phyloP scores from a whole-genome alignment of 1,140 invertebrate genomes.

The Apocrypta bakeri region DNA sequence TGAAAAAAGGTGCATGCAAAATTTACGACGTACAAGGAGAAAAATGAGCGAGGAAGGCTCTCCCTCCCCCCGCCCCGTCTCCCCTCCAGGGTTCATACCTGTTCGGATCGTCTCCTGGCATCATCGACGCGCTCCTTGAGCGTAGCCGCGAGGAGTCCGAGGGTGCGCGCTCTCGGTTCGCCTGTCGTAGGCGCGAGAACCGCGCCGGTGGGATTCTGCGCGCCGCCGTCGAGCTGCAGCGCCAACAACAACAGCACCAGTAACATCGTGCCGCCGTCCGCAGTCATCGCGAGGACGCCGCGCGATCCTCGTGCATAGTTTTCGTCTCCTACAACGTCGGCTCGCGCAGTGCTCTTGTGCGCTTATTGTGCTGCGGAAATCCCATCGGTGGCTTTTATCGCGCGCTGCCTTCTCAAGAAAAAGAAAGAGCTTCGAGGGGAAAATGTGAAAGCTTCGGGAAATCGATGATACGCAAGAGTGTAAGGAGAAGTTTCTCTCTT shows the following conservation, averaged over 20 bases:
- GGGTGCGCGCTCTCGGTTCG: not conserved
- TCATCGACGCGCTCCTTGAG: constrained; percentile 16
- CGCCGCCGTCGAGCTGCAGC: not conserved
- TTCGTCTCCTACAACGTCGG: too few species aligned
- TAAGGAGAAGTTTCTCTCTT: not conserved
- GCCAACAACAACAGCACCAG: constrained; percentile 3
- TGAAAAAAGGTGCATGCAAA: not conserved
- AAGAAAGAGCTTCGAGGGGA: not conserved
- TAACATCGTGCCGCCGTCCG: not conserved
- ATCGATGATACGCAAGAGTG: not conserved
- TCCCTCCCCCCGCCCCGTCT: too few species aligned
- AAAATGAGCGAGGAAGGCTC: too few species aligned
- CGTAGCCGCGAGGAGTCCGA: constrained; percentile 3
- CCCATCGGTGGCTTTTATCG: too few species aligned
- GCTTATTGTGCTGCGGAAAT: not conserved
- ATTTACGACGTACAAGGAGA: not conserved
- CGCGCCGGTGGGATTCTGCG: not conserved
- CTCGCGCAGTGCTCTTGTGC: too few species aligned
- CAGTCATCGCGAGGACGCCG: constrained; percentile 28
- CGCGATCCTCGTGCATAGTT: not conserved
- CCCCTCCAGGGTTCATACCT: not conserved
- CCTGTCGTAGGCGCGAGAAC: not conserved
- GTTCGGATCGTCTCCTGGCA: not conserved
- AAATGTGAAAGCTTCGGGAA: not conserved
- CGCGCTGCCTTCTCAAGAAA: too few species aligned